These are phyloP conservation scores for Physeter macrocephalus DNA, from an alignment of 2,113 vertebrate genomes.

Conservation along the genomic window DNA sequence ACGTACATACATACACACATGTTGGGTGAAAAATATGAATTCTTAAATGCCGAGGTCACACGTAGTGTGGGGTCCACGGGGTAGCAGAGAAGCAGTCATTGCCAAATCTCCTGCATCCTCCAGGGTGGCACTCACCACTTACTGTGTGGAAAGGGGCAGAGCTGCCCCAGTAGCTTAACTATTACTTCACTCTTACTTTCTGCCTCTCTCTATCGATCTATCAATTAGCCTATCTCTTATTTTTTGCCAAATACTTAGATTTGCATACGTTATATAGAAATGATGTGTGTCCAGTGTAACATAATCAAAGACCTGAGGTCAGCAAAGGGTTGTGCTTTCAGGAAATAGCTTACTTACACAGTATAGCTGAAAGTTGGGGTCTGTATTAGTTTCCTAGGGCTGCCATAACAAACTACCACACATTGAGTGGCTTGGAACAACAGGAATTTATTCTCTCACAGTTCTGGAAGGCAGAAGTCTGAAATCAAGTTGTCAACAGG, in stretches of 20 bases:
- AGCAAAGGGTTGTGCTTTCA: neutral
- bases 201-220: neutral
- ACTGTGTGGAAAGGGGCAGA: neutral
- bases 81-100: neutral
- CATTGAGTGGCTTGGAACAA: neutral
- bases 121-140: neutral
- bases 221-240: neutral
- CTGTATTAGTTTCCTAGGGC: neutral
- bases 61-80: neutral
- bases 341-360: neutral
- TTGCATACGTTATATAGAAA: neutral
- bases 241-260: neutral
- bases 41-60: neutral
- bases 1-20: neutral
- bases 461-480: neutral
- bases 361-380: neutral
- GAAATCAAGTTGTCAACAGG: neutral
- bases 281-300: neutral
- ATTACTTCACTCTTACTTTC: neutral
- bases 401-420: neutral
- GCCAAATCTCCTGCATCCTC: rapidly evolving
- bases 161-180: neutral
- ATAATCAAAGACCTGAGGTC: neutral
- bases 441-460: neutral
- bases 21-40: neutral